Conservation (phyloP, 2,113 vertebrate genomes). For the Corythornis madagascariensis region DNA sequence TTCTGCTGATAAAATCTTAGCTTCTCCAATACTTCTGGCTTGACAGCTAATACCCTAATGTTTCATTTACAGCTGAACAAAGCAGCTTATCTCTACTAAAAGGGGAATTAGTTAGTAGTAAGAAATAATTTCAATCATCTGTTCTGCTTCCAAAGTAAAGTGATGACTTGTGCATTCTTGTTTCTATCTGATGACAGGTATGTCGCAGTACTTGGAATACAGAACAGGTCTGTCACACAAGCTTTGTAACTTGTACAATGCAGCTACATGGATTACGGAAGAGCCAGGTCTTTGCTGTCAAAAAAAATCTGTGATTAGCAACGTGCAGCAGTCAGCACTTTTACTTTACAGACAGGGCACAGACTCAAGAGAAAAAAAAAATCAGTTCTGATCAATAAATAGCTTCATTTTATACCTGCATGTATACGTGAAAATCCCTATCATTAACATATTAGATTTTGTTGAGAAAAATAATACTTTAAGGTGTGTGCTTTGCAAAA, state of each 20-base stretch:
- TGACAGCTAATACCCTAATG: slow-evolving; percentile 83
- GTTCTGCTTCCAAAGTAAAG: slow-evolving; percentile 73
- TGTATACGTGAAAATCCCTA: not conserved
- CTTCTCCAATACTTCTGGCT: slow-evolving; percentile 80
- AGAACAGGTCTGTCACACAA: slow-evolving; percentile 75
- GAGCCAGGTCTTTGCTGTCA: slow-evolving; percentile 77
- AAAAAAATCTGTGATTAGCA: slow-evolving; percentile 68
- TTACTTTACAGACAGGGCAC: slow-evolving; percentile 60
- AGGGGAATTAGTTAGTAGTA: slow-evolving; percentile 81
- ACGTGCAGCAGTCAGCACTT: slow-evolving; percentile 74
- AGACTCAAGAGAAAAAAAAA: slow-evolving; percentile 47
- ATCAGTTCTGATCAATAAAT: slow-evolving; percentile 75
- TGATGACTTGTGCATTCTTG: slow-evolving; percentile 73
- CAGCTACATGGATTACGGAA: slow-evolving; percentile 74
- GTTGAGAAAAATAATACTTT: not conserved
- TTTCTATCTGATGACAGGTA: slow-evolving; percentile 76
- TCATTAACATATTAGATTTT: not conserved
- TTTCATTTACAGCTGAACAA: slow-evolving; percentile 84
- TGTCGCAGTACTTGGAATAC: slow-evolving; percentile 71
- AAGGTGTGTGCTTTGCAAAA: not conserved
- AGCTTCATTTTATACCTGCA: slow-evolving; percentile 24
- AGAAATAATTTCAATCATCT: slow-evolving; percentile 83
- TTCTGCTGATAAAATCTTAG: slow-evolving; percentile 80
- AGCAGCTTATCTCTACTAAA: slow-evolving; percentile 81
- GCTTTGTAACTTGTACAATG: slow-evolving; percentile 79